A percentile compares a stretch with the other conserved stretches of the same genome.
Evolutionary conservation across 2,113 vertebrate species (phyloP).

Genomic region (Dicentrarchus labrax): DNA sequence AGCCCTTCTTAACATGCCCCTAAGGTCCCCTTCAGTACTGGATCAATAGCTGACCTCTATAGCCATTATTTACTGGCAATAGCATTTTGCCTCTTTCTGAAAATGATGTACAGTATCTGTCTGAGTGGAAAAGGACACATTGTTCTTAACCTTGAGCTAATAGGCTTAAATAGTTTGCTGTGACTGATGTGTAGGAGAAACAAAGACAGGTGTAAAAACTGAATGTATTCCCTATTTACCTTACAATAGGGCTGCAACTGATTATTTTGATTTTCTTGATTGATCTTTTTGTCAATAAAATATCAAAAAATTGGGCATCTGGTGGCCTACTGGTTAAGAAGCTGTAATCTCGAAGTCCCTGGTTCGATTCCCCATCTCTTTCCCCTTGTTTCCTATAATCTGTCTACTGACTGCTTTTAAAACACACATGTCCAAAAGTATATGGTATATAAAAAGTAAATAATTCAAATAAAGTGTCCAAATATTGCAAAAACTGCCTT

Average conservation of each 20-base stretch:
- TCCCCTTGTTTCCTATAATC: not conserved
- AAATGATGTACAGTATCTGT: constrained; percentile 73
- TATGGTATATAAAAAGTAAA: not conserved
- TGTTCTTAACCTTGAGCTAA: constrained; percentile 64
- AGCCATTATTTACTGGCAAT: constrained; percentile 74
- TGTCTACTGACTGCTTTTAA: not conserved
- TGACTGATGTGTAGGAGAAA: constrained; percentile 9
- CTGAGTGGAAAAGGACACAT: constrained; percentile 35
- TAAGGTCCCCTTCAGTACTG: constrained; percentile 72
- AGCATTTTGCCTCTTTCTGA: constrained; percentile 65
- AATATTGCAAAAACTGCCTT: not conserved
- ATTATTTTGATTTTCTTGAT: not conserved
- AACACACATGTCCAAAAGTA: not conserved
- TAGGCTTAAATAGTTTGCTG: constrained; percentile 8
- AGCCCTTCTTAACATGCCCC: constrained; percentile 77
- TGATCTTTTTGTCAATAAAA: constrained; percentile 25
- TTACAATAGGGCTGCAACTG: not conserved
- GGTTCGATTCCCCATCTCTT: not conserved
- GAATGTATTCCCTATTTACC: not conserved
- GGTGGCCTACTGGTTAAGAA: not conserved
- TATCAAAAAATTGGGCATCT: not conserved
- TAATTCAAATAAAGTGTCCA: not conserved
- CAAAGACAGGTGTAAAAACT: constrained; percentile 1
- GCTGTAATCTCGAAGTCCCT: not conserved
- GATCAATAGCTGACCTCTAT: constrained; percentile 83